Evolutionary conservation across 2,797 vertebrate species (phyloP).

Genomic region (Cyclopterus lumpus): DNA sequence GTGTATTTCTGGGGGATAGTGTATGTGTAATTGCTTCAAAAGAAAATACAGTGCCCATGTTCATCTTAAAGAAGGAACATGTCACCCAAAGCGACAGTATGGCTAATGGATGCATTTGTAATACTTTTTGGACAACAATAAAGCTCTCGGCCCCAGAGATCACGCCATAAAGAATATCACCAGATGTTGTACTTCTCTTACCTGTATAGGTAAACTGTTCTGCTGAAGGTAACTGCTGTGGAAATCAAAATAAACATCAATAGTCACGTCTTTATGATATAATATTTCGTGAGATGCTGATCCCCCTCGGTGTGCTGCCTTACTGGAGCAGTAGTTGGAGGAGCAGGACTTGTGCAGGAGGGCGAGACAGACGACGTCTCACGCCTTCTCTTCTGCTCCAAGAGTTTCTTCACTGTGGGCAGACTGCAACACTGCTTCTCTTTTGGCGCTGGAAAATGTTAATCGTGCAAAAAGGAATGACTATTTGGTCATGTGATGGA

Average conservation of each 20-base stretch:
- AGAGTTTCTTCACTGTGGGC: constrained; percentile 92
- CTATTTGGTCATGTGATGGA: neutral
- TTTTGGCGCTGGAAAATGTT: constrained; percentile 79
- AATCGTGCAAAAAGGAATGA: neutral
- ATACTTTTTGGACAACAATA: neutral
- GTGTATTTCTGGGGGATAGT: neutral
- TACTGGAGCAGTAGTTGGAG: constrained; percentile 73
- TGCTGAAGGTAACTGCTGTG: constrained; percentile 66
- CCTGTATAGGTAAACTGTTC: constrained; percentile 73
- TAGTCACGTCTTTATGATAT: neutral
- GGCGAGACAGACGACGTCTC: constrained; percentile 79
- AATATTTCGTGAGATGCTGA: neutral
- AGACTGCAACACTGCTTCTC: constrained; percentile 88
- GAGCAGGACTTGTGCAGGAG: constrained; percentile 68
- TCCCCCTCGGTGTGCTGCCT: constrained; percentile 44
- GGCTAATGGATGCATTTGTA: neutral
- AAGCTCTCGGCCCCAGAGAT: neutral
- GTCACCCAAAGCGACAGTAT: neutral
- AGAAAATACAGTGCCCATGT: neutral
- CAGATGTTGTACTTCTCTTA: constrained; percentile 48
- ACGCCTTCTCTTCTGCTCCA: constrained; percentile 90
- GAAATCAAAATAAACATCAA: neutral
- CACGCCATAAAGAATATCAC: neutral
- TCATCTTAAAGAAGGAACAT: neutral
- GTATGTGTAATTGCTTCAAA: neutral